Evolutionary conservation across 2,113 vertebrate species (phyloP), one percentile per base, ranked within the genome.

Genomic region (Entelurus aequoreus): DNA sequence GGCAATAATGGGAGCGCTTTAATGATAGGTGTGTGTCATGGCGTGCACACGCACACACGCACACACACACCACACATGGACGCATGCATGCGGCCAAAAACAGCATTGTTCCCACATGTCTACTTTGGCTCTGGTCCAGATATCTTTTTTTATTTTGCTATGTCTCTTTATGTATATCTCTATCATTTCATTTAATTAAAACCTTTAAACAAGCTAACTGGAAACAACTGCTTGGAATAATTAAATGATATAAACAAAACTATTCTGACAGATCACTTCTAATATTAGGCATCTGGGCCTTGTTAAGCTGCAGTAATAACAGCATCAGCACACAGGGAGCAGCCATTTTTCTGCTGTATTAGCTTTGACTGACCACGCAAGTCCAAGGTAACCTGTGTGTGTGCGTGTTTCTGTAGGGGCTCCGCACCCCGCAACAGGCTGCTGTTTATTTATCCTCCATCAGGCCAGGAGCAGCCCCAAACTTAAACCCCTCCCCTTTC

Each of bases 221-320:
- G 80, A 89, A 89, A 88, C 88, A 86, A 88, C 88, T 89, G 88
- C 66, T 74, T 84, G 78, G 81, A 86, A 89, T 87, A 88, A 88
- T 88, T 84, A 84, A 85, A 86, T 87, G 83, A 86, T 82, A 88
- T 88, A 87, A 89, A 88, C 86, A 89, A 87, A 87, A 84, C 77
- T 85, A 76, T 85, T 83, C 78, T 84, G 85, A 87, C 80, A 88
- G 88, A 89, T 87, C 84, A 86, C 72, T 78, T 88, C 83, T 84
- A 86, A 89, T 89, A 89, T 89, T 87, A 84, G 84, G 82, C 88
- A 89, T 88, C 86, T 89, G 86, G 83, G 77, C 76, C 80, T 84
- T 81, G 86, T 89, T 89, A 89, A 69, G 68, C 67, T 63, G 49
- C 76, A 81, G 85, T 81, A 89, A 89, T 87, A 85, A 88, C 82